phyloP scores from a whole-genome alignment of 1,140 invertebrate species.

The Drosophila pectinifera region DNA sequence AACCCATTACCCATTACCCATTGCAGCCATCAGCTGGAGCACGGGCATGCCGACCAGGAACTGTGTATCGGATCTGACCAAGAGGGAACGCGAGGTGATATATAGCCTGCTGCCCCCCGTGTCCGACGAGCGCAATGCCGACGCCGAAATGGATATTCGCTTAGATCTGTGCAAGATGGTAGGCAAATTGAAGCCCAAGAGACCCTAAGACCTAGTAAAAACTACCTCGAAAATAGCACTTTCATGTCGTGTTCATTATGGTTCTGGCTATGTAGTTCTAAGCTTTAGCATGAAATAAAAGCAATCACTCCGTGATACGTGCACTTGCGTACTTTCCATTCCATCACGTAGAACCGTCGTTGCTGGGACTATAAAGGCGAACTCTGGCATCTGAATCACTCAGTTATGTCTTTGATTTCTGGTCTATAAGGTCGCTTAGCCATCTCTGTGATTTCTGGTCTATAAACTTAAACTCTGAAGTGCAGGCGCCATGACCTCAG shows the following conservation, averaged over 20 bases:
- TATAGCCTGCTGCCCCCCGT: slow-evolving; percentile 39
- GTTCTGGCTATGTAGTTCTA: slow-evolving; percentile 59
- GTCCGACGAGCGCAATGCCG: slow-evolving; percentile 49
- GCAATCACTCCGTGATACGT: slow-evolving; percentile 62
- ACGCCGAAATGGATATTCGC: slow-evolving; percentile 63
- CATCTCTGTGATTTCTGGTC: slow-evolving; percentile 9
- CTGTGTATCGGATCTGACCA: background rate
- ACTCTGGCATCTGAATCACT: slow-evolving; percentile 32
- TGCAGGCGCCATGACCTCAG: slow-evolving; percentile 42
- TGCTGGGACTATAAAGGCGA: slow-evolving; percentile 53
- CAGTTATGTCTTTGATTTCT: slow-evolving; percentile 28
- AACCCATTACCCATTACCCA: slow-evolving; percentile 15
- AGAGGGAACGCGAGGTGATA: slow-evolving; percentile 19
- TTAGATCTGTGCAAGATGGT: slow-evolving; percentile 32
- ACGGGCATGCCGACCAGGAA: background rate
- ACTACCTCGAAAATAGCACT: background rate
- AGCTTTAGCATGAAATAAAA: slow-evolving; percentile 48
- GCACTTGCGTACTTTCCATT: slow-evolving; percentile 59
- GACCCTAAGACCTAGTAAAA: background rate
- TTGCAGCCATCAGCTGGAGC: slow-evolving; percentile 30
- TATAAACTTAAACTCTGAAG: slow-evolving; percentile 6
- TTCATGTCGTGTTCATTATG: slow-evolving; percentile 24
- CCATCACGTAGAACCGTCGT: slow-evolving; percentile 62
- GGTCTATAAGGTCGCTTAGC: slow-evolving; percentile 21
- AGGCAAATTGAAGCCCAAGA: too few species aligned